Base-by-base conservation (phyloP, 2,888 invertebrate species). In the Dicycla oo region DNA sequence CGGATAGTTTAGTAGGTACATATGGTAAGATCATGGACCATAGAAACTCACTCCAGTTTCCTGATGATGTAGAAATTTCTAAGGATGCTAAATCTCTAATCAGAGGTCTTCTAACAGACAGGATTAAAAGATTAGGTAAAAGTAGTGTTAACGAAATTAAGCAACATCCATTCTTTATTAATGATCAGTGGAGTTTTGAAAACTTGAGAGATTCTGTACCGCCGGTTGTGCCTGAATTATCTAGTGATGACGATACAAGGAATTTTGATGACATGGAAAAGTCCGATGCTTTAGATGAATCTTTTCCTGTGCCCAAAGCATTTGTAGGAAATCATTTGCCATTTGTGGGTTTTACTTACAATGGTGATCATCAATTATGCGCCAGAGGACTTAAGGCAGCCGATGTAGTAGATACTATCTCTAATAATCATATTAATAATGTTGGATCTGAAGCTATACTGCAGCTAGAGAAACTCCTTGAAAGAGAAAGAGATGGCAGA, bases 1-100 rank as follows among this genome's bases (percentile, higher is more conserved):
- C 99, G 5, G 99, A 99, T 92, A 99, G 99, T 80, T 97, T 99
- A 88, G 98, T 99, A 57, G 99, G 99, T 70, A 99, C 99, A 3
- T 99, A 99, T 93, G 99, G 99, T 79, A 99, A 99, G 96, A 99
- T 99, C 86, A 99, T 99, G 99, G 99, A 99, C 94, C 99, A 99
- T 93, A 98, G 99, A 92, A 99, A 99, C 90, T 98, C 99, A 34
- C 96, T 99, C 71, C 97, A 97, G 83, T 99, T 99, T 94, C 99
- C 99, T 45, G 98, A 99, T 70, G 99, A 99, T 93, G 97, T 99
- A 75, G 98, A 99, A 93, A 98, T 99, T 86, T 99, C 99, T 71
- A 97, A 97, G 84, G 97, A 98, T 89, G 98, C 98, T 20, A 98
- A 98, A 93, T 97, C 98, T 87, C 97, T 99, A 64, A 99, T 99